phyloP scores from a whole-genome alignment of 1,140 invertebrate genomes.

The Anadara kagoshimensis region DNA sequence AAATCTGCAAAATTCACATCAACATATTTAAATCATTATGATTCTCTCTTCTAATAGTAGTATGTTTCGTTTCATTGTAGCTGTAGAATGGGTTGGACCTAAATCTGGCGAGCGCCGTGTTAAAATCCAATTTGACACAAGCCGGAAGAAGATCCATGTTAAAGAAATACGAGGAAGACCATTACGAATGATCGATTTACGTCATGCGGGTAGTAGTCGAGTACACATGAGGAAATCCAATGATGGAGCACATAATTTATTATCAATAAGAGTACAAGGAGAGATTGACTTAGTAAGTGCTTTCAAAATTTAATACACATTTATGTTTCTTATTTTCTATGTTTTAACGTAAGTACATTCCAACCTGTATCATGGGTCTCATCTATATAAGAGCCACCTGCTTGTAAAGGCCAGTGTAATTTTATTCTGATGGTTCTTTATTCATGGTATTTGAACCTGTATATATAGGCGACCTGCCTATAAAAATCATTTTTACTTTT shows the following conservation, averaged over 20 bases:
- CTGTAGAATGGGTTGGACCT: conserved; percentile 46
- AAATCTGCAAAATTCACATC: too few relatives aligned
- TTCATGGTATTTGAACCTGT: too few relatives aligned
- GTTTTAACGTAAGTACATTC: too few relatives aligned
- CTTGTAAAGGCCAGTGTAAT: too few relatives aligned
- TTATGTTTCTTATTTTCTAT: too few relatives aligned
- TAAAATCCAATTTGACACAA: conserved; percentile 36
- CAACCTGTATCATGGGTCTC: too few relatives aligned
- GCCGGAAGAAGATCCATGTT: conserved; percentile 38
- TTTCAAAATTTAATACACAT: background rate
- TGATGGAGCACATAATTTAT: conserved; percentile 18
- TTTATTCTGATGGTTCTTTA: too few relatives aligned
- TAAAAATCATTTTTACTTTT: too few relatives aligned
- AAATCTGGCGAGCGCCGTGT: conserved; percentile 35
- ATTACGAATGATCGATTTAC: conserved; percentile 76
- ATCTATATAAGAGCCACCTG: too few relatives aligned
- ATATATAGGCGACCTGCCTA: too few relatives aligned
- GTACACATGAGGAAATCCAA: conserved; percentile 21
- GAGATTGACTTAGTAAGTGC: conserved; percentile 55
- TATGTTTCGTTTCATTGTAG: conserved; percentile 18
- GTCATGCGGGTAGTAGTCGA: conserved; percentile 8
- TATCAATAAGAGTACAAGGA: conserved; percentile 47
- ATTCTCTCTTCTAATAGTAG: too few relatives aligned
- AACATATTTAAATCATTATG: too few relatives aligned
- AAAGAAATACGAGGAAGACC: conserved; percentile 58